Evolutionary conservation across 2,113 vertebrate species (phyloP), one percentile per base, ranked within the genome.

Genomic region (Camelus bactrianus): DNA sequence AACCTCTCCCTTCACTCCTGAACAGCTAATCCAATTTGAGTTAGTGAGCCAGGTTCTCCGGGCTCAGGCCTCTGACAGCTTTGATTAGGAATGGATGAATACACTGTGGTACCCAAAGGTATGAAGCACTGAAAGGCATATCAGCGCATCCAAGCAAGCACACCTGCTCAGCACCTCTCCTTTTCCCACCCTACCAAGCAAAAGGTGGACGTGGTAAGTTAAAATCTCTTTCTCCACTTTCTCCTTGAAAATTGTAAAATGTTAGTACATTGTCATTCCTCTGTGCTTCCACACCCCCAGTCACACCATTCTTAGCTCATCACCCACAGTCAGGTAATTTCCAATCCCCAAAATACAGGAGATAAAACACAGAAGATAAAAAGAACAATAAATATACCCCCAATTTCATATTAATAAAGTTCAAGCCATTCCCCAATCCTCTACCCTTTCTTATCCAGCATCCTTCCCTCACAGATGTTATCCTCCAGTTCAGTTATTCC

Each of bases 71-170:
- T 94, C 97, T 80, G 95, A 95, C 76, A 98, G 86, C 79, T 98
- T 97, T 98, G 84, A 92, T 98, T 95, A 98, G 86, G 56, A 89
- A 92, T 77, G 67, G 72, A 91, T 94, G 93, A 89, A 89, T 83
- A 58, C 75, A 26, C 84, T 84, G 64, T 3, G 6, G 62, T 93
- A 46, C 72, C 77, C 80, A 46, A 83, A 96, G 91, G 67, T 79
- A 15, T 62, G 89, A 97, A 48, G 38, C 35, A 13, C 65, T 54
- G 76, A 95, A 93, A 94, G 75, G 69, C n/a, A 89, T 24, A n/a
- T 10, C 95, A 79, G 62, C 95, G 80, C 75, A 50, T 1, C 14
- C 13, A 20, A 93, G 46, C 35, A 35, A 85, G 60, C 38, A 60
- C 38, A 22, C 54, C 17, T 0, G 0, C 85, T 67, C 28, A 10